A percentile compares a stretch with the other conserved stretches of the same genome.
phyloP scores from a whole-genome alignment of 2,888 invertebrate genomes.

The Stenolophus ochropezus region DNA sequence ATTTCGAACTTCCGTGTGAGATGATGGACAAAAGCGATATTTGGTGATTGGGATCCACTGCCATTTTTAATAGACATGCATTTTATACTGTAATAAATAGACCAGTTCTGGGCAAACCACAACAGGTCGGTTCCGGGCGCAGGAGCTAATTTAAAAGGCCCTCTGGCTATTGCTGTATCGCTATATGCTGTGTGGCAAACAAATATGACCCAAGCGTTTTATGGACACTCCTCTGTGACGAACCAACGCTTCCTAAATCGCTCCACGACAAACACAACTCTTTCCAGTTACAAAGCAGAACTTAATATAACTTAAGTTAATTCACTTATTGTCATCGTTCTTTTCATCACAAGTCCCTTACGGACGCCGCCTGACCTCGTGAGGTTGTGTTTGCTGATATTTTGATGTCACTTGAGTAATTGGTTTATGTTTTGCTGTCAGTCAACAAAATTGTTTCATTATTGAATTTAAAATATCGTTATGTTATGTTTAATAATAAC shows the following conservation, averaged over 20 bases:
- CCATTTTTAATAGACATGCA: conserved; percentile 58
- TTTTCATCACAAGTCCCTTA: too few relatives aligned
- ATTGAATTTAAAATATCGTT: too few relatives aligned
- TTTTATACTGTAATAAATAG: conserved; percentile 59
- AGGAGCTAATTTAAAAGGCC: conserved; percentile 58
- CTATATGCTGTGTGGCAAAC: conserved; percentile 42
- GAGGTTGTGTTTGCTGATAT: too few relatives aligned
- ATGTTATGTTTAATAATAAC: too few relatives aligned
- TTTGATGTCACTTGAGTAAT: too few relatives aligned
- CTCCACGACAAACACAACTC: background rate
- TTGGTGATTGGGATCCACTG: conserved; percentile 47
- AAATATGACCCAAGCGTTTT: conserved; percentile 46
- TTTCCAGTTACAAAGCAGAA: too few relatives aligned
- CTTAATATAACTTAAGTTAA: too few relatives aligned
- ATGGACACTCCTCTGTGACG: conserved; percentile 35
- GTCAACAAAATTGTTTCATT: too few relatives aligned
- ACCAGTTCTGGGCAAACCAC: conserved; percentile 56
- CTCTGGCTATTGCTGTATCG: conserved; percentile 38
- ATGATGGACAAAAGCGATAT: background rate
- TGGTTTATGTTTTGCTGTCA: too few relatives aligned
- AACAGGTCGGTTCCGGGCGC: conserved; percentile 55
- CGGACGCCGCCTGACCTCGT: too few relatives aligned
- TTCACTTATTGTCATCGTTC: too few relatives aligned
- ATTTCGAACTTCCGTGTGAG: conserved; percentile 50
- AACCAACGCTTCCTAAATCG: background rate